These are phyloP conservation scores for Apantesis nais DNA, from an alignment of 2,888 invertebrate species.

Conservation along the genomic window DNA sequence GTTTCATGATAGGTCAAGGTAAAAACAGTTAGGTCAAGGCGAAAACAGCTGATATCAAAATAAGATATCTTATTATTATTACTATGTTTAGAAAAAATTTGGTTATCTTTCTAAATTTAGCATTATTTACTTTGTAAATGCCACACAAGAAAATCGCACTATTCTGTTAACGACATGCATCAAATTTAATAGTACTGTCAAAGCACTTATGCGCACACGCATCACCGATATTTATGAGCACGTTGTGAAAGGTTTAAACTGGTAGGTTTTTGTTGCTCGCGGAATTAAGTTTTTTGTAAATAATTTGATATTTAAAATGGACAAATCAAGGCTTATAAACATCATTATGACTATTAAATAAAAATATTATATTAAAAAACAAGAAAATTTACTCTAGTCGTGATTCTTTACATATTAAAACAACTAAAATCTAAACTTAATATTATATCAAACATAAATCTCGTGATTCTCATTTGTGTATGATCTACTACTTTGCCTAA, in stretches of 20 bases:
- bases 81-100: neutral
- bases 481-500: no score
- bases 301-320: slow-evolving; percentile 17
- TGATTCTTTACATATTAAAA: neutral
- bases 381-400: neutral
- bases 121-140: slow-evolving; percentile 14
- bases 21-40: no score
- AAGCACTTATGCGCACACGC: slow-evolving; percentile 41
- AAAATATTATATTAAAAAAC: neutral
- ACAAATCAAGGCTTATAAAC: slow-evolving; percentile 6
- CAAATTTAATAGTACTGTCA: slow-evolving; percentile 61
- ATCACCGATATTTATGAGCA: slow-evolving; percentile 32
- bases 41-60: no score
- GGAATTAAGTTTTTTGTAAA: slow-evolving; percentile 54
- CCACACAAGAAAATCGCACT: slow-evolving; percentile 49
- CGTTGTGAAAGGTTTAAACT: slow-evolving; percentile 56
- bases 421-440: no score
- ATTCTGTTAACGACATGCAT: slow-evolving; percentile 62
- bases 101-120: neutral
- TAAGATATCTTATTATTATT: no score
- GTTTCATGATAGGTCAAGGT: no score
- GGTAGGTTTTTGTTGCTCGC: slow-evolving; percentile 58
- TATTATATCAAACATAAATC: no score
- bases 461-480: neutral
- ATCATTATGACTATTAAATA: neutral